phyloP scores from a whole-genome alignment of 2,888 invertebrate species.

The Yponomeuta malinellus region DNA sequence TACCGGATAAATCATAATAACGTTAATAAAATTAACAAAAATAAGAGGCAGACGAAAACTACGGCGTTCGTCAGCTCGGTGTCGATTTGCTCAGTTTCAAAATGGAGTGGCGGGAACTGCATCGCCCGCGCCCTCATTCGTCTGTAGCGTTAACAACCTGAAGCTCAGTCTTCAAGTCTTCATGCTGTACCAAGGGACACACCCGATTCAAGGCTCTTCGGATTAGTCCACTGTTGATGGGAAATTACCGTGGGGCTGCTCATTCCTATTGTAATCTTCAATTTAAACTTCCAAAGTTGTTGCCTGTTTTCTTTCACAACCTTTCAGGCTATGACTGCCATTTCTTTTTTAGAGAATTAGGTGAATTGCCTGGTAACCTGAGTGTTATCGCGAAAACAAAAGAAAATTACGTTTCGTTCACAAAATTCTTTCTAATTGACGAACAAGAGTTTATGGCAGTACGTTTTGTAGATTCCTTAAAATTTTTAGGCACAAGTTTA shows the following conservation, averaged over 20 bases:
- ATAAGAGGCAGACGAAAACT: too few relatives aligned
- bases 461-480: constrained; percentile 18
- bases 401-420: constrained; percentile 18
- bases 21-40: too few relatives aligned
- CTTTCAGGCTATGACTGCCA: constrained; percentile 26
- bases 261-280: constrained; percentile 23
- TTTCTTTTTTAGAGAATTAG: constrained; percentile 24
- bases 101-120: too few relatives aligned
- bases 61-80: background rate
- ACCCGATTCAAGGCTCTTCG: too few relatives aligned
- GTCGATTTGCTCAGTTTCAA: too few relatives aligned
- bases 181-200: too few relatives aligned
- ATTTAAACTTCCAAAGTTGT: constrained; percentile 22
- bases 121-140: too few relatives aligned
- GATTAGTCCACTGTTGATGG: constrained; percentile 18
- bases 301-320: constrained; percentile 28
- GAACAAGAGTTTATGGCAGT: constrained; percentile 7
- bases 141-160: too few relatives aligned
- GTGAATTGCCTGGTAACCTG: constrained; percentile 19
- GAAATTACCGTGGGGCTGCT: constrained; percentile 21
- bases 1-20: too few relatives aligned
- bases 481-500: constrained; percentile 6
- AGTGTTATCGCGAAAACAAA: constrained; percentile 23
- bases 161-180: too few relatives aligned
- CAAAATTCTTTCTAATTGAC: constrained; percentile 14